Percentiles rank a stretch among this genome's conserved stretches.
These are phyloP conservation scores for Leucosticte australis DNA, from an alignment of 2,113 vertebrate genomes.

Conservation along the genomic window DNA sequence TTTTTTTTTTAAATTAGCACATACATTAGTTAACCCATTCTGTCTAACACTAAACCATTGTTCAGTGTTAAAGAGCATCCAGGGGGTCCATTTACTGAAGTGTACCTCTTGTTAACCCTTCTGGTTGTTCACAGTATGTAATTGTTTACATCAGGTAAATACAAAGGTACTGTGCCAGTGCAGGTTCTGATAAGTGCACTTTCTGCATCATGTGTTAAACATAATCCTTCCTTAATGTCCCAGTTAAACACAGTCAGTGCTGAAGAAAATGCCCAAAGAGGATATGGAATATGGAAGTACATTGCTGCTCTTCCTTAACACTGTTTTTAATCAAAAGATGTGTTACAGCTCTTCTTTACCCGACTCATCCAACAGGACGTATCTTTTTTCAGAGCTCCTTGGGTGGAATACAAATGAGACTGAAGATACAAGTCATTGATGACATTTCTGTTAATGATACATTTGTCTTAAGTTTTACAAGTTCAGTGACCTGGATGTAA, in stretches of 20 bases:
- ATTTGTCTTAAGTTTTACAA: neutral
- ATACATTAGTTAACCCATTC: neutral
- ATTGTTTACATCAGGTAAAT: neutral
- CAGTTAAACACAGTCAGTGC: neutral
- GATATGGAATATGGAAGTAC: conserved; percentile 27
- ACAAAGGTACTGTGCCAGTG: neutral
- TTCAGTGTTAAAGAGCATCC: neutral
- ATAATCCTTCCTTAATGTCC: neutral
- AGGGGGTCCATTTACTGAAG: neutral
- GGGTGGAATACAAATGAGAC: neutral
- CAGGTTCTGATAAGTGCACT: neutral
- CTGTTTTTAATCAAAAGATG: conserved; percentile 71
- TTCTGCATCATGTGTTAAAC: neutral
- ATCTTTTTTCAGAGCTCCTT: conserved; percentile 79
- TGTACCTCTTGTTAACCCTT: neutral
- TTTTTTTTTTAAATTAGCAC: neutral
- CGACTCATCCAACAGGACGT: conserved; percentile 80
- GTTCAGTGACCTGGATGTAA: neutral
- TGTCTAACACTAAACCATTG: neutral
- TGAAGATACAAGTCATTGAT: neutral
- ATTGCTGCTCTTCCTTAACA: conserved; percentile 80
- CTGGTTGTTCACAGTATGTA: neutral
- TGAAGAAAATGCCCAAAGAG: conserved; percentile 21
- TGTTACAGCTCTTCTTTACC: conserved; percentile 67
- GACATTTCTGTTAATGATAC: neutral